Percentiles rank a stretch among this genome's conserved stretches.
Conservation (phyloP, 2,888 invertebrate genomes). For the Siphonodentalium dalli region DNA sequence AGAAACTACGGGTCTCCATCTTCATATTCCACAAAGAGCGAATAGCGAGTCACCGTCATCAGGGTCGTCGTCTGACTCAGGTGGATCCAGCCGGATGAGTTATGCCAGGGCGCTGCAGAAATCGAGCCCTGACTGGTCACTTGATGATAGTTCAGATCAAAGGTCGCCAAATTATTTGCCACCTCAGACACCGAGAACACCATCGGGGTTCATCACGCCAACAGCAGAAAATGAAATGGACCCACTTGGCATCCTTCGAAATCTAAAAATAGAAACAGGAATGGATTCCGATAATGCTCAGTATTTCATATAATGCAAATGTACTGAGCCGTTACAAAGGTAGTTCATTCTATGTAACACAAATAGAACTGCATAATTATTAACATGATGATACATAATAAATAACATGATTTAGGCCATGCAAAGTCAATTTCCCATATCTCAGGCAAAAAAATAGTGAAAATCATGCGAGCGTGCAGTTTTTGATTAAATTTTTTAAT, state of each 20-base stretch:
- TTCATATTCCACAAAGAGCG: conserved; percentile 7
- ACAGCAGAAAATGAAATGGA: conserved; percentile 48
- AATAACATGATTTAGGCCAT: no score
- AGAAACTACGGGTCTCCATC: not conserved
- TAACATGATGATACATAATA: no score
- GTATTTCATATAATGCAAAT: no score
- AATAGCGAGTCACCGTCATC: conserved; percentile 14
- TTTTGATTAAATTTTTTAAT: no score
- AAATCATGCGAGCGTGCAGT: no score
- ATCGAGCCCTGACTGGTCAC: conserved; percentile 30
- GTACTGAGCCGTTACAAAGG: no score
- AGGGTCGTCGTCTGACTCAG: conserved; percentile 10
- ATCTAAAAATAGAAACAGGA: conserved; percentile 52
- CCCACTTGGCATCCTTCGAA: conserved; percentile 54
- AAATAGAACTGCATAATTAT: no score
- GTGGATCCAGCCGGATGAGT: conserved; percentile 10
- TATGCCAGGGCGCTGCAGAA: conserved; percentile 6
- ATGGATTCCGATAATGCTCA: no score
- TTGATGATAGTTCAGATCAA: conserved; percentile 18
- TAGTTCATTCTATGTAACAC: no score
- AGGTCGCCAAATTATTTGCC: conserved; percentile 31
- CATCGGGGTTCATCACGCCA: conserved; percentile 49
- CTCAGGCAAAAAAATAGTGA: no score
- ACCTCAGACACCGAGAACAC: conserved; percentile 52
- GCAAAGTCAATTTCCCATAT: no score